Conservation (phyloP, 2,888 invertebrate genomes). For the Cylindroiulus punctatus region DNA sequence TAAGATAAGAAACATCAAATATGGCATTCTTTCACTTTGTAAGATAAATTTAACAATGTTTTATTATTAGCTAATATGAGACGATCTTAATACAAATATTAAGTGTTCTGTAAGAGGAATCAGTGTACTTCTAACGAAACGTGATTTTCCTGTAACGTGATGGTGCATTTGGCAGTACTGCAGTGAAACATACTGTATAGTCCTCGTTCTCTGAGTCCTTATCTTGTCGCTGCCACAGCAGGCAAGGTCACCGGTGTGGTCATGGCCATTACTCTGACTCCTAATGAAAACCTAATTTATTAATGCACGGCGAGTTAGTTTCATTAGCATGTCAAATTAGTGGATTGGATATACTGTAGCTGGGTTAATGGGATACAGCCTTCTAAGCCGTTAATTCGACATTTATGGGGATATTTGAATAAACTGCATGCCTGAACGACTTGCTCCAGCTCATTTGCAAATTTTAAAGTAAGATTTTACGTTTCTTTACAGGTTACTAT, state of each 20-base stretch:
- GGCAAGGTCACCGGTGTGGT: neutral
- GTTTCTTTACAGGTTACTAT: neutral
- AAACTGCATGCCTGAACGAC: neutral
- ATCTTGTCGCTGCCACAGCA: neutral
- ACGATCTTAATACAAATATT: too few species aligned
- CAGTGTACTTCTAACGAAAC: too few species aligned
- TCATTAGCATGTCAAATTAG: neutral
- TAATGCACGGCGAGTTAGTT: neutral
- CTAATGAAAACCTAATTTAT: slow-evolving; percentile 4
- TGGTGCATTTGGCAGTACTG: too few species aligned
- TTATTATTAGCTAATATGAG: too few species aligned
- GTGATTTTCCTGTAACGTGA: too few species aligned
- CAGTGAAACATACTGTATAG: too few species aligned
- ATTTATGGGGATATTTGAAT: neutral
- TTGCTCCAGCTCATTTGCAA: slow-evolving; percentile 11
- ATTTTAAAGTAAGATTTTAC: neutral
- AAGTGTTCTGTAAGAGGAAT: too few species aligned
- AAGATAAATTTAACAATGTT: too few species aligned
- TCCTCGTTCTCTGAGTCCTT: neutral
- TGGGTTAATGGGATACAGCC: neutral
- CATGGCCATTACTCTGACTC: neutral
- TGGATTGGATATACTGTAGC: neutral
- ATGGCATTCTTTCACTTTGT: too few species aligned
- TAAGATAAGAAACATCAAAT: too few species aligned
- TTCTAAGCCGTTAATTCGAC: neutral